Base-by-base conservation (phyloP, 2,888 invertebrate species). In the Smittia sp. region DNA sequence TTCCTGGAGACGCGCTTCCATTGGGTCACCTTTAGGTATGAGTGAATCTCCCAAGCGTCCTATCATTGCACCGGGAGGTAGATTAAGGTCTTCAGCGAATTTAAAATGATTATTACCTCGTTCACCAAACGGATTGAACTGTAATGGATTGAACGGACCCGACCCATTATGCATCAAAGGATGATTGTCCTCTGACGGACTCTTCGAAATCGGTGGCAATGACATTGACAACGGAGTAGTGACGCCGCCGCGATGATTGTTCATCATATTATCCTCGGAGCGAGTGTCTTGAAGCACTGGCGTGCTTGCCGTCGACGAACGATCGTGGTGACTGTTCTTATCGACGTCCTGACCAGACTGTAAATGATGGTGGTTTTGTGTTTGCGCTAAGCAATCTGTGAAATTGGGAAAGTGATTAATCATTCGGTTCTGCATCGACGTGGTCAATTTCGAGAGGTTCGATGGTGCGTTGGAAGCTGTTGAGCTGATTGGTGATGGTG, bases 1-100 rank as follows among this genome's bases (percentile, higher is more conserved):
- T 82, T 96, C 96, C 80, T 96, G 96, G 63, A 96, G 85, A 75
- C 93, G 86, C 65, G 95, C 95, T 82, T 95, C 95, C 94, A 95
- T 94, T 22, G 94, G 94, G 80, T 94, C 94, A 72, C 94, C 93
- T 80, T 95, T 95, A 25, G 94, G 94, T 77, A 95, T 94, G 73
- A 94, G 86, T 9, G 94, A 94, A 79, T 94, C 94, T n/a, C 93
- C 93, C 69, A 93, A 85, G 1, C 93, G 86, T 6, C 92, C 91
- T 72, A 92, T 92, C 84, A 93, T 91, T 1, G 92, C 90, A 46
- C 92, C 92, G 1, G 92, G 91, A 9, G 90, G 89, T 77, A 90
- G 81, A 1, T 91, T 91, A 81, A 91, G 85, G 78, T 93, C 91
- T 76, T 94, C 93, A 74, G 92, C 92, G 82, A 93, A 94, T 76